Evolutionary conservation across 2,113 vertebrate species (phyloP), one percentile per base, ranked within the genome.

Genomic region (Notothenia coriiceps): DNA sequence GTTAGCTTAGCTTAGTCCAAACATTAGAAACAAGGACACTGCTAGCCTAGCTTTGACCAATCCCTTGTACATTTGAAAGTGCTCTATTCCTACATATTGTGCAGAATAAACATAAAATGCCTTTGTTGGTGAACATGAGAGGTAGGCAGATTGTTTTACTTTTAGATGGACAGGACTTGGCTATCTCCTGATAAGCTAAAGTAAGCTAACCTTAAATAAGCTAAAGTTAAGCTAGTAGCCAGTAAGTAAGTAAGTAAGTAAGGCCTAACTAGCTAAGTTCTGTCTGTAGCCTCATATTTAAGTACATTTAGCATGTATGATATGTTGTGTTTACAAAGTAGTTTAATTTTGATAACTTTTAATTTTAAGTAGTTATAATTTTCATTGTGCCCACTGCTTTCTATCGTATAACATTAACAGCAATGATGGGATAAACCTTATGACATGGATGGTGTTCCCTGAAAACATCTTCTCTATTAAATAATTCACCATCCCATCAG

Each of bases 401-500:
- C 9, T 43, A 13, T 52, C 22, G 29, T 18, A 10, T 3, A 9
- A n/a, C n/a, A 15, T 14, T 12, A 4, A 44, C 8, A 43, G 3
- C 8, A 50, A 33, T 25, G 17, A 50, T 50, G n/a, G 13, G 7
- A 7, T 47, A 47, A 29, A 74, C 6, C 8, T 64, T 10, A 14
- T 50, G 22, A 59, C n/a, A 40, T 11, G 7, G 12, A 2, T 6
- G 14, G 1, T 1, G 4, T 70, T 15, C 61, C 20, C 35, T 29
- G 13, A 86, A 74, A 17, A 46, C 51, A 61, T 75, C 22, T 29
- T 29, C 47, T 63, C 40, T 51, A 5, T 70, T 85, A 40, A 87
- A 88, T 88, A 84, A 87, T 88, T 84, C 66, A 89, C 13, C 25
- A 51, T 49, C 56, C 74, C 1, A 70, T 83, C 70, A 68, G 70